These are phyloP conservation scores for Diaperis boleti DNA, from an alignment of 2,888 invertebrate species.

Conservation along the genomic window DNA sequence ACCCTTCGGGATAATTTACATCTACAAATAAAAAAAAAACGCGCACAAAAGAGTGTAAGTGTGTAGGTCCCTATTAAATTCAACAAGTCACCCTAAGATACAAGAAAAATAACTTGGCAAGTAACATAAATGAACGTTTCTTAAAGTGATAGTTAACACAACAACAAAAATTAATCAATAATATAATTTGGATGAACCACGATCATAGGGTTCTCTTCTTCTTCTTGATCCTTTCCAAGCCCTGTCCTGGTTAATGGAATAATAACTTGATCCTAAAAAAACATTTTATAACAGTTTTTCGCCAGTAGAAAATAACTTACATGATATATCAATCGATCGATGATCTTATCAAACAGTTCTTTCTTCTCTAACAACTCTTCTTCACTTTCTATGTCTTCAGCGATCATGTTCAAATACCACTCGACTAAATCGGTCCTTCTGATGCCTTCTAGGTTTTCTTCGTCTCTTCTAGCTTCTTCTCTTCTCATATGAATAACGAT, in stretches of 20 bases:
- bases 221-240: slow-evolving; percentile 67
- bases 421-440: slow-evolving; percentile 85
- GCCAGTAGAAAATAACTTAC: slow-evolving; percentile 66
- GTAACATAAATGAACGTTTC: no score
- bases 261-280: slow-evolving; percentile 83
- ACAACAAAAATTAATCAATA: slow-evolving; percentile 70
- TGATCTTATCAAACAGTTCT: slow-evolving; percentile 91
- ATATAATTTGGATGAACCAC: slow-evolving; percentile 98
- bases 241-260: slow-evolving; percentile 76
- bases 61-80: no score
- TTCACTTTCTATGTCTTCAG: slow-evolving; percentile 90
- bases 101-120: no score
- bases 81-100: no score
- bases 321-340: slow-evolving; percentile 89
- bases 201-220: slow-evolving; percentile 83
- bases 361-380: slow-evolving; percentile 91
- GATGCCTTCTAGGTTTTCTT: slow-evolving; percentile 75
- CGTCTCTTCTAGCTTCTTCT: slow-evolving; percentile 80
- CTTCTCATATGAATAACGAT: slow-evolving; percentile 90
- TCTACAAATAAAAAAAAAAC: no score
- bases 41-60: no score
- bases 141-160: not conserved
- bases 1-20: no score
- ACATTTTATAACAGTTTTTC: not conserved
- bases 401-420: slow-evolving; percentile 93